Percentiles rank a stretch among this genome's conserved stretches.
These are phyloP conservation scores for Strigops habroptila DNA, from an alignment of 2,113 vertebrate species.

Conservation along the genomic window DNA sequence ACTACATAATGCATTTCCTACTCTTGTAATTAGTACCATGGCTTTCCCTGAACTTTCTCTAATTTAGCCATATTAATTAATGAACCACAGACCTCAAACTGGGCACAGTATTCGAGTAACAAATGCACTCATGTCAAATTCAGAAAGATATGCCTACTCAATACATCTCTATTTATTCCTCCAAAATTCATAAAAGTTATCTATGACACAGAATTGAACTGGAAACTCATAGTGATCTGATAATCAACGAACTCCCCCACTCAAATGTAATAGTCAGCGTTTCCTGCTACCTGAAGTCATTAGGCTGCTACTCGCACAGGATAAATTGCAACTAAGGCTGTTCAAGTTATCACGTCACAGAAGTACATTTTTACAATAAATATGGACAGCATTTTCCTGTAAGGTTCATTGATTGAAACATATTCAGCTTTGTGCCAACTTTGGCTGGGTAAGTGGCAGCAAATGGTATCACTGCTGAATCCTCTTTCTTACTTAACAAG, in stretches of 20 bases:
- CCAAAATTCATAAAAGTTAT: background rate
- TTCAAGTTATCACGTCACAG: background rate
- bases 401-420: background rate
- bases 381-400: background rate
- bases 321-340: background rate
- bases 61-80: constrained; percentile 5
- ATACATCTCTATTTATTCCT: background rate
- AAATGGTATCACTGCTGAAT: background rate
- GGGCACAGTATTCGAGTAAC: background rate
- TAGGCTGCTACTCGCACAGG: background rate
- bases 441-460: background rate
- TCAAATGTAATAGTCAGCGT: background rate
- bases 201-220: background rate
- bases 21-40: background rate
- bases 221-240: background rate
- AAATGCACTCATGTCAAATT: background rate
- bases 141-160: background rate
- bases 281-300: background rate
- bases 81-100: background rate
- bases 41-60: constrained; percentile 5
- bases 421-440: background rate
- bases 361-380: background rate
- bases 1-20: background rate
- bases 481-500: background rate
- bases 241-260: background rate